Evolutionary conservation across 1,140 invertebrate species (phyloP).

Genomic region (Drosophila bifasciata): DNA sequence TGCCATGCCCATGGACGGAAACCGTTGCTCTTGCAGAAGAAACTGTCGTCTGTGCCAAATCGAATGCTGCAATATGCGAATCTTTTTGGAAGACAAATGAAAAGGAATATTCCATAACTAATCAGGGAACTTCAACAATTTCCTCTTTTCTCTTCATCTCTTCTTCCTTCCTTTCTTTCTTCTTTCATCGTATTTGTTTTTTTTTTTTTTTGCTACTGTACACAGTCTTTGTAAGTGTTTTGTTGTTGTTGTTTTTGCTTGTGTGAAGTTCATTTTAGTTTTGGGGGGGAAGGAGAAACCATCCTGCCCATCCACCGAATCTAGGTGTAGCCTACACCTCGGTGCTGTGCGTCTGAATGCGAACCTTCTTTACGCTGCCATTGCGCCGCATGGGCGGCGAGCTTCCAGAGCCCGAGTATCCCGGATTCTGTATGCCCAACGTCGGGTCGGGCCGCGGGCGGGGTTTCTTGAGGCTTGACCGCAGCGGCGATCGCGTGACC

Average conservation of each 20-base stretch:
- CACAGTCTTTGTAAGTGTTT: slow-evolving; percentile 75
- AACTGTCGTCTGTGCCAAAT: slow-evolving; percentile 37
- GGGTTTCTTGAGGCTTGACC: slow-evolving; percentile 93
- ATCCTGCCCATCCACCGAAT: not conserved
- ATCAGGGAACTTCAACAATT: slow-evolving; percentile 33
- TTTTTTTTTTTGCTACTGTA: slow-evolving; percentile 67
- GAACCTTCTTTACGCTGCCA: slow-evolving; percentile 93
- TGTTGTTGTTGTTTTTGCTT: slow-evolving; percentile 49
- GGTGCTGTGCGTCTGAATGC: slow-evolving; percentile 94
- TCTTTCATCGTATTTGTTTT: slow-evolving; percentile 20
- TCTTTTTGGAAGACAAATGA: slow-evolving; percentile 77
- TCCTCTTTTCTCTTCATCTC: slow-evolving; percentile 27
- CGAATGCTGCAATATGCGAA: slow-evolving; percentile 40
- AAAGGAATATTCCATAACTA: slow-evolving; percentile 55
- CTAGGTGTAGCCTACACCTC: slow-evolving; percentile 86
- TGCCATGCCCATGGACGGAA: slow-evolving; percentile 76
- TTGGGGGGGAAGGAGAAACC: slow-evolving; percentile 16
- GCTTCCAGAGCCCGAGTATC: slow-evolving; percentile 88
- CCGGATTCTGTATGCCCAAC: slow-evolving; percentile 93
- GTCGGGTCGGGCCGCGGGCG: slow-evolving; percentile 86
- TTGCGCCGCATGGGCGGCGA: slow-evolving; percentile 91
- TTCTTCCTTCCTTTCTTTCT: slow-evolving; percentile 28
- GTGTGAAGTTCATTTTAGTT: slow-evolving; percentile 35
- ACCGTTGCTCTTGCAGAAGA: slow-evolving; percentile 67
- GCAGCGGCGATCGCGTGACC: slow-evolving; percentile 89